phyloP scores from a whole-genome alignment of 2,888 invertebrate genomes.

The Lasioglossum figueresi region DNA sequence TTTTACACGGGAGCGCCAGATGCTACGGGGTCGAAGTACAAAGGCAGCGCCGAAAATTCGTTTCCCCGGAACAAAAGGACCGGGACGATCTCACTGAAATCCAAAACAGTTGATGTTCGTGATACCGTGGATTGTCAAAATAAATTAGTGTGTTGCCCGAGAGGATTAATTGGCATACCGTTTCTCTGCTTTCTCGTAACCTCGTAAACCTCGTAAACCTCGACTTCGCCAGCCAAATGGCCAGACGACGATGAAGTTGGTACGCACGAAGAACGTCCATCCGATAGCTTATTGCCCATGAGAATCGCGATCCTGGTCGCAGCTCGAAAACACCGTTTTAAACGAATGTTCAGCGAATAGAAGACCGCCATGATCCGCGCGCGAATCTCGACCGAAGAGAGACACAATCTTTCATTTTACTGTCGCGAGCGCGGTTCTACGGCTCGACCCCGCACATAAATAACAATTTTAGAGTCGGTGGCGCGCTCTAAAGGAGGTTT shows the following conservation, averaged over 20 bases:
- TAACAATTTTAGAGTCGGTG: conserved; percentile 35
- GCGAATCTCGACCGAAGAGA: not conserved
- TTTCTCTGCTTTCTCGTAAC: not conserved
- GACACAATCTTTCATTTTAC: conserved; percentile 2
- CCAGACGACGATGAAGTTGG: not conserved
- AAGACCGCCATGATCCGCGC: not conserved
- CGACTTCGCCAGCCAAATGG: not conserved
- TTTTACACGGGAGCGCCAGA: not conserved
- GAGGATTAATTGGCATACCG: not conserved
- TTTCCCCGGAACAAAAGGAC: not conserved
- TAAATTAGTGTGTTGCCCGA: not conserved
- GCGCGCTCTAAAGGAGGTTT: conserved; percentile 30
- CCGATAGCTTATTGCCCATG: not conserved
- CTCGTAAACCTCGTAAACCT: not conserved
- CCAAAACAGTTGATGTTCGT: not conserved
- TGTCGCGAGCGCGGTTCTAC: not conserved
- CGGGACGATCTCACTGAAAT: not conserved
- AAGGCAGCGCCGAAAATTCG: not conserved
- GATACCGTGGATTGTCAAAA: not conserved
- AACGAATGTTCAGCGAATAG: not conserved
- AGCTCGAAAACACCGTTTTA: not conserved
- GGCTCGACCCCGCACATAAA: conserved; percentile 20
- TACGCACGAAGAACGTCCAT: not conserved
- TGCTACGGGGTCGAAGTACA: not conserved
- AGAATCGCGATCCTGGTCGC: not conserved